A percentile compares a stretch with the other conserved stretches of the same genome.
These are phyloP conservation scores for Apis florea DNA, from an alignment of 1,140 invertebrate species.

Conservation along the genomic window DNA sequence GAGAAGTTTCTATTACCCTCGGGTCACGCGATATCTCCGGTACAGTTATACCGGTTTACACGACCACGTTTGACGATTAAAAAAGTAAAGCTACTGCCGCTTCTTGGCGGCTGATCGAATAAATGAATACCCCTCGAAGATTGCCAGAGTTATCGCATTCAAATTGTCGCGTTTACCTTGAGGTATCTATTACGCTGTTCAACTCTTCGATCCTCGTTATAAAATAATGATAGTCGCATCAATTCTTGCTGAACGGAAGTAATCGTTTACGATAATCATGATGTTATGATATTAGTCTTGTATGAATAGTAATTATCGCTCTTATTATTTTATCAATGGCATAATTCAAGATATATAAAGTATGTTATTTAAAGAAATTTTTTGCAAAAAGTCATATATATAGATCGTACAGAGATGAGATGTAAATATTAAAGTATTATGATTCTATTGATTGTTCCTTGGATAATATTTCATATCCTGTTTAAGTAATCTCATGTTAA, in stretches of 20 bases:
- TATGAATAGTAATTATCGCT: constrained; percentile 31
- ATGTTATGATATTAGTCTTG: constrained; percentile 27
- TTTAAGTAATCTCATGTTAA: constrained; percentile 43
- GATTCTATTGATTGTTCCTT: neutral
- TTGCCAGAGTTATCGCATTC: constrained; percentile 31
- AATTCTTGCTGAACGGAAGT: constrained; percentile 10
- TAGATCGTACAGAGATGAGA: neutral
- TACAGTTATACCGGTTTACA: constrained; percentile 49
- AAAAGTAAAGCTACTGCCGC: constrained; percentile 14
- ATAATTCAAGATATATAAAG: neutral
- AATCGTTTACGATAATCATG: constrained; percentile 32
- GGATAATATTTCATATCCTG: constrained; percentile 35
- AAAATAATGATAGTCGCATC: constrained; percentile 21
- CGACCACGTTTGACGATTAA: constrained; percentile 31
- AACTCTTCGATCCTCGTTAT: neutral
- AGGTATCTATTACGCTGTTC: constrained; percentile 35
- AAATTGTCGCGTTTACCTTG: constrained; percentile 46
- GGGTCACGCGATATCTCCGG: constrained; percentile 41
- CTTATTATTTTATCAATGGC: neutral
- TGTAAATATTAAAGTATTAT: neutral
- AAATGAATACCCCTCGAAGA: constrained; percentile 29
- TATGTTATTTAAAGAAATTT: neutral
- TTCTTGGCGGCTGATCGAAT: neutral
- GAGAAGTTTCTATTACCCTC: constrained; percentile 39
- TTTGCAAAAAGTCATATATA: neutral